Percentiles rank a stretch among this genome's conserved stretches.
phyloP scores from a whole-genome alignment of 1,140 invertebrate genomes.

The Eupristina koningsbergeri region DNA sequence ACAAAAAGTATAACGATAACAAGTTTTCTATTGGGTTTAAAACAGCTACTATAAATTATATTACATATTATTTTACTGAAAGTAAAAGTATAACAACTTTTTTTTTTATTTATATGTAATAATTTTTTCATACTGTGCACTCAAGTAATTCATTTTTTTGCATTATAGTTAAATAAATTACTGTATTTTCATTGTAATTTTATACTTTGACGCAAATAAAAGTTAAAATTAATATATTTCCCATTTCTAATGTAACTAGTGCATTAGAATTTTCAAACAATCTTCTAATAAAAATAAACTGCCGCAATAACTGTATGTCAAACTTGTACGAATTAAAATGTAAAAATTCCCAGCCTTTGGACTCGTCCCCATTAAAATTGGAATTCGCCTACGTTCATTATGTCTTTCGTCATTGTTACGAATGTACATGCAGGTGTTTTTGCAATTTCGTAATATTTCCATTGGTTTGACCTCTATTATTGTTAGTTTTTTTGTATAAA shows the following conservation, averaged over 20 bases:
- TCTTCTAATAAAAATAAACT: neutral
- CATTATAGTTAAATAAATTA: constrained; percentile 13
- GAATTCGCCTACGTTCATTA: constrained; percentile 24
- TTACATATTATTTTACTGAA: constrained; percentile 15
- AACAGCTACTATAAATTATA: constrained; percentile 9
- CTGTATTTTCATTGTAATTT: neutral
- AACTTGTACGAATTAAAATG: neutral
- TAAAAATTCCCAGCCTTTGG: neutral
- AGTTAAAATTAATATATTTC: constrained; percentile 3
- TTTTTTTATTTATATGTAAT: constrained; percentile 14
- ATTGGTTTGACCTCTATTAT: neutral
- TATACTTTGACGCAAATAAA: neutral
- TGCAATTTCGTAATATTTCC: constrained; percentile 10
- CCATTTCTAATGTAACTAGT: neutral
- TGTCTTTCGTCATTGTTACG: constrained; percentile 37
- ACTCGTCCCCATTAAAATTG: constrained; percentile 32
- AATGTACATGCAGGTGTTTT: constrained; percentile 25
- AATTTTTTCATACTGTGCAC: neutral
- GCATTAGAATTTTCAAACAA: neutral
- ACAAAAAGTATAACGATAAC: constrained; percentile 18
- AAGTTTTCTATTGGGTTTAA: constrained; percentile 26
- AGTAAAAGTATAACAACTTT: constrained; percentile 16
- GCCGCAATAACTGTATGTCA: neutral
- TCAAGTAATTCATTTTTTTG: neutral
- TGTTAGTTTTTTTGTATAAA: neutral